Evolutionary conservation across 2,113 vertebrate genomes (phyloP), one percentile per base, ranked within the genome.

Genomic region (Origma solitaria): DNA sequence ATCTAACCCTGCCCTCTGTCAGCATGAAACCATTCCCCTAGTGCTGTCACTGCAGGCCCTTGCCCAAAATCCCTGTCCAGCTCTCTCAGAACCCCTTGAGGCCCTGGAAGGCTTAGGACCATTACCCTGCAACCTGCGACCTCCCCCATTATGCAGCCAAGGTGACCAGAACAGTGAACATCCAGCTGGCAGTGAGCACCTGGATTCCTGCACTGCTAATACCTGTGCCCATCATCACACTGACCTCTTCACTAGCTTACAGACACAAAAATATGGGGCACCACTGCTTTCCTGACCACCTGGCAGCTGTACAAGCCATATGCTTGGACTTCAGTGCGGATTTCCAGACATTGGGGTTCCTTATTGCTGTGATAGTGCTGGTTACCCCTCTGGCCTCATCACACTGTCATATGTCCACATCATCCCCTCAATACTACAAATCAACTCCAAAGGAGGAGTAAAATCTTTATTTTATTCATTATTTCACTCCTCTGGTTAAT

Each of bases 301-400:
- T 96, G 13, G 80, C 96, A 57, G 70, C 92, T 13, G 92, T 95
- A 20, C 76, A 96, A 71, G 38, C 95, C 1, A 75, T 87, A 0
- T 95, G 81, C 31, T 86, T 27, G 0, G 92, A 96, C 17, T 69
- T 66, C 24, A 30, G 16, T 1, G 71, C 93, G 1, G 10, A 31
- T 12, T 91, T 95, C 33, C 95, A 97, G 77, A 96, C 57, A 33
- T 23, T 93, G 87, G 85, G 87, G 17, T 87, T 97, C 58, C 92
- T 83, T 70, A 80, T 96, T 0, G 25, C 95, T 61, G 94, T 94
- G 96, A 65, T 40, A 10, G 90, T 58, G 5, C 70, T 86, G 4
- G 33, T 84, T 2, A 7, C 90, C 24, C 88, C 94, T 18, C 81
- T 96, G 25, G 21, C 79, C 91, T 95, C 3, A 30, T 94, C 38